Percentiles rank a stretch among this genome's conserved stretches.
These are phyloP conservation scores for Baronia brevicornis DNA, from an alignment of 2,888 invertebrate species.

Conservation along the genomic window DNA sequence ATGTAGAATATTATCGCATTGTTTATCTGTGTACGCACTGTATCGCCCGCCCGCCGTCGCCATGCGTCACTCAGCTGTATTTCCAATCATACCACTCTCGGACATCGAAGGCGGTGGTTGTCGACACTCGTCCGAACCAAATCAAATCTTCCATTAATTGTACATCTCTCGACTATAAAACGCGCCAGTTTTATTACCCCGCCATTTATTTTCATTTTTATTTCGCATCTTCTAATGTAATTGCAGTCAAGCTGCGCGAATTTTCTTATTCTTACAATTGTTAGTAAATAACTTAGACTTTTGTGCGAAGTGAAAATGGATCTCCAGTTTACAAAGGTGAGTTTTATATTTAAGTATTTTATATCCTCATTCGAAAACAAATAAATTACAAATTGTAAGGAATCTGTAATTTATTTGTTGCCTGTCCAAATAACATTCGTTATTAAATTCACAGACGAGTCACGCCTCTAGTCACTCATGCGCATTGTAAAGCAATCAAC, in stretches of 20 bases:
- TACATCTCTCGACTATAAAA: conserved; percentile 56
- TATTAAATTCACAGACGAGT: conserved; percentile 21
- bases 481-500: conserved; percentile 67
- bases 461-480: conserved; percentile 31
- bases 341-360: conserved; percentile 25
- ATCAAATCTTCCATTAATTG: conserved; percentile 66
- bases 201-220: conserved; percentile 63
- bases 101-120: conserved; percentile 38
- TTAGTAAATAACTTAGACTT: conserved; percentile 49
- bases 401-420: no score
- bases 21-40: conserved; percentile 50
- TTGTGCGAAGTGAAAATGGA: conserved; percentile 58
- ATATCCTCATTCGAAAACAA: not conserved
- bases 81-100: conserved; percentile 35
- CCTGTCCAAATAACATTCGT: conserved; percentile 17
- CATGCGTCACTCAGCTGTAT: conserved; percentile 18
- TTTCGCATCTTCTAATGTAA: conserved; percentile 65
- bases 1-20: conserved; percentile 58
- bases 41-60: conserved; percentile 46
- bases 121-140: conserved; percentile 31
- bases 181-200: conserved; percentile 57
- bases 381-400: no score
- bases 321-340: conserved; percentile 47
- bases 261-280: conserved; percentile 51
- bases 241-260: conserved; percentile 64